A percentile compares a stretch with the other conserved stretches of the same genome.
Conservation (phyloP, 2,797 vertebrate species). For the Xenops minutus region DNA sequence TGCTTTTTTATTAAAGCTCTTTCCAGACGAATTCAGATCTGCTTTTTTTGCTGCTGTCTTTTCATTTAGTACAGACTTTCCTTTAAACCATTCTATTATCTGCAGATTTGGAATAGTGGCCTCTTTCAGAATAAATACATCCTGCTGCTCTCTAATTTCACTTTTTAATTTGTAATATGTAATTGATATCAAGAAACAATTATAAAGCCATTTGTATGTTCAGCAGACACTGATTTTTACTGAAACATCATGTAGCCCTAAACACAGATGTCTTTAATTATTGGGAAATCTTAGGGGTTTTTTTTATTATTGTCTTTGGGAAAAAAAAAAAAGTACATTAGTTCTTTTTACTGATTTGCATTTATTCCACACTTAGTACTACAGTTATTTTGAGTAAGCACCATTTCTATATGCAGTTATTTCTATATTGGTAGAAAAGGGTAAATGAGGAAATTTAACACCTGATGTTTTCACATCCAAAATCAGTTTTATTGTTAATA, state of each 20-base stretch:
- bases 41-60: neutral
- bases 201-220: neutral
- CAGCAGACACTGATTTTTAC: neutral
- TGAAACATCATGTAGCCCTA: neutral
- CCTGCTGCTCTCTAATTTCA: neutral
- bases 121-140: neutral
- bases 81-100: neutral
- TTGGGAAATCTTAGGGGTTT: neutral
- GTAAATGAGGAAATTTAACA: neutral
- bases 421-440: neutral
- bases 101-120: neutral
- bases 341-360: neutral
- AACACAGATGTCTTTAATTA: neutral
- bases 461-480: neutral
- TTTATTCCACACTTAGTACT: neutral
- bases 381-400: neutral
- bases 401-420: neutral
- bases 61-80: neutral
- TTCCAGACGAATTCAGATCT: neutral
- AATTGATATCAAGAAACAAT: neutral
- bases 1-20: neutral
- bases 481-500: conserved; percentile 12
- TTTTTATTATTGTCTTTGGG: neutral
- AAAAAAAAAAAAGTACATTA: neutral
- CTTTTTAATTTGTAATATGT: neutral